Evolutionary conservation across 2,888 invertebrate species (phyloP), one percentile per base, ranked within the genome.

Genomic region (Drosophila pseudotakahashii): DNA sequence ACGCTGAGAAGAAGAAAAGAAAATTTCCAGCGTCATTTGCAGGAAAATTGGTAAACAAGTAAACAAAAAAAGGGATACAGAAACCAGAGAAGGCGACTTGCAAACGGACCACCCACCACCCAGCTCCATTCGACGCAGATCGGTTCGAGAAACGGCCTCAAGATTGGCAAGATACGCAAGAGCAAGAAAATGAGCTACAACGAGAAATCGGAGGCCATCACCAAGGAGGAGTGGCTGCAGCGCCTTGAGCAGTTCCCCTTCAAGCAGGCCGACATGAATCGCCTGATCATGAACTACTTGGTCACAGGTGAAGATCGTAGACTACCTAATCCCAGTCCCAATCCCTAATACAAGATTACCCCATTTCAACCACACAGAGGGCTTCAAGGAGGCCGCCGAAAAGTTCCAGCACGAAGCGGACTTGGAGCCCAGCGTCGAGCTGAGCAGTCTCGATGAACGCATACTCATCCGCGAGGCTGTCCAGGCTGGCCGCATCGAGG

Each of bases 211-310:
- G 92, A 92, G 66, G 79, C 85, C 63, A 89, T 92, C 73, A 86
- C 90, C 63, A 92, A 91, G 79, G 92, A 92, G 57, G 92, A 92
- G 72, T 92, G 92, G 92, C 71, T 91, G 66, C 76, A 88, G 54
- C 90, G 92, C 59, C 76, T 92, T 59, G 91, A 91, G 67, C 90
- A 91, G 73, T 92, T 95, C 78, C 97, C 97, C 84, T 95, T 98
- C 81, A 97, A 97, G 60, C 94, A 98, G 82, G 95, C 96, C 44
- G 97, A 98, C 87, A 98, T 99, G 97, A 99, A 99, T 92, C 97
- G 97, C 92, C 94, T 99, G 76, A 98, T 99, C 79, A 99, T 99
- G 98, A 98, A 99, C 93, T 99, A 99, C 93, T 94, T 99, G 89
- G 98, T 99, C 45, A 98, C 98, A 93, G 98, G 98, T 98, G 92